phyloP scores from a whole-genome alignment of 1,140 invertebrate species.

The Drosophila melanica region DNA sequence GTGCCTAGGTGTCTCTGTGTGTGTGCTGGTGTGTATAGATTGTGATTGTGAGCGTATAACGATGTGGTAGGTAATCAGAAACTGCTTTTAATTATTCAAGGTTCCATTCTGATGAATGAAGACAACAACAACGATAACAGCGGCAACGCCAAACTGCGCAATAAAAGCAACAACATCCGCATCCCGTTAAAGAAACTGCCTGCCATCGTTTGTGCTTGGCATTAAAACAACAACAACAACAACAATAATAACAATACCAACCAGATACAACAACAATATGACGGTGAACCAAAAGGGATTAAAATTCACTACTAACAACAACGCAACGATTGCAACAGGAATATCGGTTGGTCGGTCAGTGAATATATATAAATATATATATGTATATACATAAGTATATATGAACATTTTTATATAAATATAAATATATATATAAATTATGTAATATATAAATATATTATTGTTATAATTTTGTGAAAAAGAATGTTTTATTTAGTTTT shows the following conservation, averaged over 20 bases:
- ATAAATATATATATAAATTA: slow-evolving; percentile 3
- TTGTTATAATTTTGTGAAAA: neutral
- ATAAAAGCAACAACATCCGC: slow-evolving; percentile 65
- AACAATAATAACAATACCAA: slow-evolving; percentile 2
- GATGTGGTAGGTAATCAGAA: slow-evolving; percentile 83
- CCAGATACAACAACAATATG: slow-evolving; percentile 30
- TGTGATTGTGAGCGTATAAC: slow-evolving; percentile 78
- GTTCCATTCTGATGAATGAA: slow-evolving; percentile 83
- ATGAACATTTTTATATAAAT: no score
- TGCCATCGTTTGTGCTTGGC: slow-evolving; percentile 57
- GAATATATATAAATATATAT: neutral
- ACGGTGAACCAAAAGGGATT: slow-evolving; percentile 65
- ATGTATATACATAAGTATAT: slow-evolving; percentile 18
- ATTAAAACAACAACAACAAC: slow-evolving; percentile 63
- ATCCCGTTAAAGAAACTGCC: slow-evolving; percentile 63
- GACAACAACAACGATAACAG: slow-evolving; percentile 68
- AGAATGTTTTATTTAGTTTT: no score
- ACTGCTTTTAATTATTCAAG: slow-evolving; percentile 83
- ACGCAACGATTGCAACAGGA: slow-evolving; percentile 26
- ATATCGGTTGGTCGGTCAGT: slow-evolving; percentile 17
- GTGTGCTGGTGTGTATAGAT: slow-evolving; percentile 46
- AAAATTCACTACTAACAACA: slow-evolving; percentile 70
- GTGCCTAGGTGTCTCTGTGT: slow-evolving; percentile 5
- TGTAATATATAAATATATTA: neutral
- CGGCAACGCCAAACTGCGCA: slow-evolving; percentile 69